A percentile compares a stretch with the other conserved stretches of the same genome.
Conservation (phyloP, 2,888 invertebrate species). For the Eurytoma adleriae region DNA sequence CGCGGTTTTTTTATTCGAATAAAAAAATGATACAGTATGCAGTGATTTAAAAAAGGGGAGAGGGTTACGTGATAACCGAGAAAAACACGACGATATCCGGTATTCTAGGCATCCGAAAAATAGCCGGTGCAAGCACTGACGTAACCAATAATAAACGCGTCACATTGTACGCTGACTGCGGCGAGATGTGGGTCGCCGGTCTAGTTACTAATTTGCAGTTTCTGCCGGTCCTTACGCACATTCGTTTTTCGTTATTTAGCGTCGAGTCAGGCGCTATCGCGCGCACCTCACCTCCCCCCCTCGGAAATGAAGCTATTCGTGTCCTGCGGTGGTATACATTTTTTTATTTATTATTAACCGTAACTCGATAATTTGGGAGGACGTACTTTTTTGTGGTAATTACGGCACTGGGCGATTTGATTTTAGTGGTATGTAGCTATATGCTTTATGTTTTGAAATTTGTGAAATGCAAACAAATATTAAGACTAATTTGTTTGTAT, state of each 20-base stretch:
- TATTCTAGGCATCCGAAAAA: background rate
- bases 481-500: too few species aligned
- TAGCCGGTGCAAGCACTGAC: background rate
- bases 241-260: constrained; percentile 14
- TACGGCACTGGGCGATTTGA: too few species aligned
- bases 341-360: too few species aligned
- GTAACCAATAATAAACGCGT: background rate
- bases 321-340: background rate
- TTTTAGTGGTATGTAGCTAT: too few species aligned
- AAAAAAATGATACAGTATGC: background rate
- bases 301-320: constrained; percentile 5
- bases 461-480: too few species aligned
- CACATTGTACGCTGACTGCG: background rate
- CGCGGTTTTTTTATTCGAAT: background rate
- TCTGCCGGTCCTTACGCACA: constrained; percentile 42
- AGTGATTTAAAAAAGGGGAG: too few species aligned
- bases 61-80: too few species aligned
- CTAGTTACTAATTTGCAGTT: constrained; percentile 43
- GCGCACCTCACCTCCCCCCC: background rate
- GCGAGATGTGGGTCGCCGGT: constrained; percentile 40
- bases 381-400: too few species aligned
- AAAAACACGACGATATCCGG: background rate
- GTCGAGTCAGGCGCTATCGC: background rate
- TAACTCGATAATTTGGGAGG: background rate
- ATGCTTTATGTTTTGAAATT: too few species aligned